Conservation (phyloP, 2,888 invertebrate genomes). For the Phengaris alcon region DNA sequence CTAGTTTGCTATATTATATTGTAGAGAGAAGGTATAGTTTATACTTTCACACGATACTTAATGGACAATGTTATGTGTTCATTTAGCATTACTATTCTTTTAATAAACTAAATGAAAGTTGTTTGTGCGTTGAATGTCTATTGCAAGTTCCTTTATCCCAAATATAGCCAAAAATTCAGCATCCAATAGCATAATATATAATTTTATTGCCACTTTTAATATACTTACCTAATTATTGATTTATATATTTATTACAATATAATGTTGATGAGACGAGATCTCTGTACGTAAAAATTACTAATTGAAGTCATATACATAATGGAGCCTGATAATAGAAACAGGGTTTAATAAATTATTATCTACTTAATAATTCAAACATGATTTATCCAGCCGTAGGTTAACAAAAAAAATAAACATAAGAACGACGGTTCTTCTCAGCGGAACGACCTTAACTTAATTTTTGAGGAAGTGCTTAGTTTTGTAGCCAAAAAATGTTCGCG, state of each 20-base stretch:
- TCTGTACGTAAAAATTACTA: too few species aligned
- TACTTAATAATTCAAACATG: too few species aligned
- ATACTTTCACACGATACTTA: slow-evolving; percentile 3
- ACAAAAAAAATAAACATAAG: background rate
- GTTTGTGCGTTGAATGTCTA: background rate
- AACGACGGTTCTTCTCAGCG: background rate
- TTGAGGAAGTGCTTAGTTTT: background rate
- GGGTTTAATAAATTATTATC: too few species aligned
- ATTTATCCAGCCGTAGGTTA: background rate
- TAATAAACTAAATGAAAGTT: background rate
- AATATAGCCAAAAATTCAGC: background rate
- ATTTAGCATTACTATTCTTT: slow-evolving; percentile 1
- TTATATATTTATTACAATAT: background rate
- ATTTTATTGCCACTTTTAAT: background rate
- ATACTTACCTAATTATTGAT: background rate
- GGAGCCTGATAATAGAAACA: too few species aligned
- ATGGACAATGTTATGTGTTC: background rate
- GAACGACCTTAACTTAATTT: slow-evolving; percentile 18
- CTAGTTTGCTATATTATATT: background rate
- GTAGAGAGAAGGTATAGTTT: background rate
- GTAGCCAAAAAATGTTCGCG: background rate
- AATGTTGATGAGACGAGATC: too few species aligned
- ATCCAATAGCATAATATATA: background rate
- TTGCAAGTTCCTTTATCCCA: background rate
- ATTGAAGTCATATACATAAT: too few species aligned